A percentile compares a stretch with the other conserved stretches of the same genome.
Conservation (phyloP, 2,113 vertebrate genomes). For the Rhineura floridana region DNA sequence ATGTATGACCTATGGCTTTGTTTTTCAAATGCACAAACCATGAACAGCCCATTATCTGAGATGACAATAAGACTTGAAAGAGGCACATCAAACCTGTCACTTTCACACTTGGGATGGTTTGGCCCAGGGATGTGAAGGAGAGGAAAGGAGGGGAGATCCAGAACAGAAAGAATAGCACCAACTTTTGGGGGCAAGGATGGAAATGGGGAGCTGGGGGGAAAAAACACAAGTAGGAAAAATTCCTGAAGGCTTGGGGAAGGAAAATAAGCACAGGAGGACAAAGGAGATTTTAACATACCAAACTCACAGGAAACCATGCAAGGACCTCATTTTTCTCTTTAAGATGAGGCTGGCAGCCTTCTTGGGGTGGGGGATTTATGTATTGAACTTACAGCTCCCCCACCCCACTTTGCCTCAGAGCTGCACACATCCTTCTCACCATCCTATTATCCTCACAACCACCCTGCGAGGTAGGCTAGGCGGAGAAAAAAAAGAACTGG, state of each 20-base stretch:
- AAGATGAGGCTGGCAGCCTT: not conserved
- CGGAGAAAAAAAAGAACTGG: not conserved
- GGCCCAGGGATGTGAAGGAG: too few relatives aligned
- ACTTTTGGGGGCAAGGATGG: too few relatives aligned
- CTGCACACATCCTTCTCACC: not conserved
- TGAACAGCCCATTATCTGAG: not conserved
- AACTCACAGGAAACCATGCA: not conserved
- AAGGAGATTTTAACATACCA: not conserved
- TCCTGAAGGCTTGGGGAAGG: not conserved
- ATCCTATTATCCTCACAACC: not conserved
- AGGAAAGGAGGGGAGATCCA: not conserved
- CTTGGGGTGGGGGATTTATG: too few relatives aligned
- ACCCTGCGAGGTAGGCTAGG: not conserved
- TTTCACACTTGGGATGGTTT: not conserved
- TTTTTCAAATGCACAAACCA: not conserved
- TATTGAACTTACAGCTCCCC: too few relatives aligned
- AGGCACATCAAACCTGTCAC: not conserved
- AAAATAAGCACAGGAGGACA: not conserved
- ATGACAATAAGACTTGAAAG: too few relatives aligned
- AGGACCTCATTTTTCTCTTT: fast-evolving
- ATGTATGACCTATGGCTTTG: not conserved
- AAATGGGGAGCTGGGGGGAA: too few relatives aligned
- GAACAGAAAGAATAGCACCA: not conserved
- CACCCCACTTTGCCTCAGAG: too few relatives aligned
- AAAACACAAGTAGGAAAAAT: not conserved